phyloP scores from a whole-genome alignment of 2,113 vertebrate species.

The Bujurquina vittata region DNA sequence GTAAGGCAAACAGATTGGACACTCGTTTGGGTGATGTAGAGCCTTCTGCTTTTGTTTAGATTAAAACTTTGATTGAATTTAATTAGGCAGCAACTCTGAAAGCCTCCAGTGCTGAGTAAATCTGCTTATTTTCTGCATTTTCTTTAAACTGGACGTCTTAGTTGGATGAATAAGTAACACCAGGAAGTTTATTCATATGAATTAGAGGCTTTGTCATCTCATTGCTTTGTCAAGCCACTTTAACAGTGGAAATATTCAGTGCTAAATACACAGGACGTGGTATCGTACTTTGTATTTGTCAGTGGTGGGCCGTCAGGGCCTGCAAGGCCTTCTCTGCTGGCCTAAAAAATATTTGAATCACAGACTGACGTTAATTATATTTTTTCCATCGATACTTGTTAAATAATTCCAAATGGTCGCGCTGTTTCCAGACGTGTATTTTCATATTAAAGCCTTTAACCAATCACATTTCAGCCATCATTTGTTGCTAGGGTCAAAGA shows the following conservation, averaged over 20 bases:
- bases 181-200: neutral
- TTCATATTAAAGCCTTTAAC: too few relatives aligned
- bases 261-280: too few relatives aligned
- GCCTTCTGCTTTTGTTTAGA: neutral
- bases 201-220: neutral
- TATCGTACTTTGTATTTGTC: neutral
- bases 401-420: too few relatives aligned
- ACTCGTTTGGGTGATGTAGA: neutral
- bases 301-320: too few relatives aligned
- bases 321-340: too few relatives aligned
- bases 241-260: neutral
- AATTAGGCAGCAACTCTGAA: neutral
- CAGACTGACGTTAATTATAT: too few relatives aligned
- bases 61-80: neutral
- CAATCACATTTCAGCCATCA: too few relatives aligned
- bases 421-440: too few relatives aligned
- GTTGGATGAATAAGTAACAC: neutral
- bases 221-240: neutral
- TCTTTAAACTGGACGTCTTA: neutral
- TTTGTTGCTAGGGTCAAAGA: too few relatives aligned
- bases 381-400: too few relatives aligned
- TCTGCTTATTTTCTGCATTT: neutral
- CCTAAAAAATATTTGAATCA: too few relatives aligned
- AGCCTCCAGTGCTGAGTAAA: neutral
- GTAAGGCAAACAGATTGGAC: neutral